phyloP scores from a whole-genome alignment of 2,888 invertebrate genomes.

The Brachyptera risi region DNA sequence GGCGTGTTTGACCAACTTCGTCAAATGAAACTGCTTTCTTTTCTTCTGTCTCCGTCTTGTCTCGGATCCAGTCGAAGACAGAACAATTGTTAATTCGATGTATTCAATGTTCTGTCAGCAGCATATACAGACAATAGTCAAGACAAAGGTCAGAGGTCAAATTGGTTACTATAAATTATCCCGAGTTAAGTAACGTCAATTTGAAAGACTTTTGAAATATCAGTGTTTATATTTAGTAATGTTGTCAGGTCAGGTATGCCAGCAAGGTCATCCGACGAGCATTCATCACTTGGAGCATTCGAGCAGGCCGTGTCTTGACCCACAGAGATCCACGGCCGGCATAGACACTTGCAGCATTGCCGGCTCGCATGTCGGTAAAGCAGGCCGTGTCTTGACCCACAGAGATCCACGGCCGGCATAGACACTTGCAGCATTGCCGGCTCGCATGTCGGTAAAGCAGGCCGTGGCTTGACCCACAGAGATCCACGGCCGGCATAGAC shows the following conservation, averaged over 20 bases:
- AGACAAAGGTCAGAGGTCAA: constrained; percentile 6
- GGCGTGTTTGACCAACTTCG: too few species aligned
- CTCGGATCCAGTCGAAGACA: too few species aligned
- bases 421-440: neutral
- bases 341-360: too few species aligned
- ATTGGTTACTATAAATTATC: neutral
- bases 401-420: neutral
- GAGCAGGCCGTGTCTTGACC: too few species aligned
- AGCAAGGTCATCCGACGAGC: constrained; percentile 18
- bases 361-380: neutral
- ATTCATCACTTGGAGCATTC: constrained; percentile 16
- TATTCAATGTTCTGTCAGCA: too few species aligned
- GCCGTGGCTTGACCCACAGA: neutral
- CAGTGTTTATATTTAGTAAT: constrained; percentile 7
- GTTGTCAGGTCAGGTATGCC: constrained; percentile 6
- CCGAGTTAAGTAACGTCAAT: constrained; percentile 13
- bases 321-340: too few species aligned
- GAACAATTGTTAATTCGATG: too few species aligned
- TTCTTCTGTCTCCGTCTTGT: too few species aligned
- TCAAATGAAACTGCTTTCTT: too few species aligned
- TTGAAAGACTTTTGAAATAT: constrained; percentile 5
- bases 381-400: constrained; percentile 3
- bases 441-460: neutral
- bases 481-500: too few species aligned
- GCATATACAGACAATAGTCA: too few species aligned